Evolutionary conservation across 2,888 invertebrate genomes (phyloP).

Genomic region (Aphodius sticticus): DNA sequence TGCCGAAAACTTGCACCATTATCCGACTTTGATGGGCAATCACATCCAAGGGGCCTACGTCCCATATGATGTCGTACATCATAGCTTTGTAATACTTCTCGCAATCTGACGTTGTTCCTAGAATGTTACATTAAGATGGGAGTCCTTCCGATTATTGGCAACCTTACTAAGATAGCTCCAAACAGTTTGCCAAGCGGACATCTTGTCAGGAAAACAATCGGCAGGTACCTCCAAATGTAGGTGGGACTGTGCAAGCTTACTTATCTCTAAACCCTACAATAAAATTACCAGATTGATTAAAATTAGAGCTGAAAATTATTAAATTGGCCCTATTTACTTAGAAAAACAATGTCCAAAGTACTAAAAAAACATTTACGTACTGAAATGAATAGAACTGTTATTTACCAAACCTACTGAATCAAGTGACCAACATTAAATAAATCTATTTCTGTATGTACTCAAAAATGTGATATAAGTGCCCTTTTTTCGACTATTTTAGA

Average conservation of each 20-base stretch:
- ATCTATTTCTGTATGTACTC: no score
- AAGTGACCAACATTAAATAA: no score
- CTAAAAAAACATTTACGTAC: no score
- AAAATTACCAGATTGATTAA: not conserved
- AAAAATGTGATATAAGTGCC: no score
- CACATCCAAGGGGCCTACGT: slow-evolving; percentile 34
- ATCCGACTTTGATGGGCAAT: slow-evolving; percentile 31
- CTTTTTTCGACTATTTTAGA: no score
- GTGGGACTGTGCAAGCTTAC: slow-evolving; percentile 27
- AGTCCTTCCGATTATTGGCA: not conserved
- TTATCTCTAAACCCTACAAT: slow-evolving; percentile 29
- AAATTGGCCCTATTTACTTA: no score
- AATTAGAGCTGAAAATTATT: no score
- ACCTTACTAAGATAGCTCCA: slow-evolving; percentile 27
- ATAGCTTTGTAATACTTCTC: slow-evolving; percentile 30
- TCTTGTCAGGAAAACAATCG: slow-evolving; percentile 28
- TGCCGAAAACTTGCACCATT: slow-evolving; percentile 23
- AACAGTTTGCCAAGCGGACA: slow-evolving; percentile 30
- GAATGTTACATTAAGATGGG: slow-evolving; percentile 7
- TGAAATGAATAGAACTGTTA: no score
- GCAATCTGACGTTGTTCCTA: slow-evolving; percentile 28
- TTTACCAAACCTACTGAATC: no score
- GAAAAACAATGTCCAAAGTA: no score
- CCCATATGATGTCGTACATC: slow-evolving; percentile 33
- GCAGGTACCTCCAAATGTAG: slow-evolving; percentile 27